phyloP scores from a whole-genome alignment of 2,888 invertebrate species.

The Blastobasis lacticolella region DNA sequence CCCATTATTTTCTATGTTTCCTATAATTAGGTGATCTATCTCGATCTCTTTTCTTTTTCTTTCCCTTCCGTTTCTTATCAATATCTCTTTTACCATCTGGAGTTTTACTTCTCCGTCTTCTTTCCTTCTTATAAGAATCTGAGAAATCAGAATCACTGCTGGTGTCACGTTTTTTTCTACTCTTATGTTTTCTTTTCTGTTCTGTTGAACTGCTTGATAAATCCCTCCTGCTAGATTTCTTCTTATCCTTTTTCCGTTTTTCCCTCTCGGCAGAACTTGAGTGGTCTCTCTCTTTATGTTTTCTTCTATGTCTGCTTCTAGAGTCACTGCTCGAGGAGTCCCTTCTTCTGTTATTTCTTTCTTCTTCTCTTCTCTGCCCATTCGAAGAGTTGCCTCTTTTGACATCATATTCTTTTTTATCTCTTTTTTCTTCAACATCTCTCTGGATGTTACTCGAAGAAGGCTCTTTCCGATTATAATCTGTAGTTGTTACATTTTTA shows the following conservation, averaged over 20 bases:
- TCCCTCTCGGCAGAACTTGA: constrained; percentile 15
- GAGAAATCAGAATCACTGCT: constrained; percentile 33
- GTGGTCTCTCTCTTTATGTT: constrained; percentile 19
- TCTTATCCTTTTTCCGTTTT: not conserved
- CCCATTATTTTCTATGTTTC: constrained; percentile 59
- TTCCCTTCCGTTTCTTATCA: constrained; percentile 74
- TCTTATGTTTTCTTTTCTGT: constrained; percentile 25
- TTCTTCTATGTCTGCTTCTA: not conserved
- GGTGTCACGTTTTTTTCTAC: constrained; percentile 25
- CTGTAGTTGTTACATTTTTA: constrained; percentile 27
- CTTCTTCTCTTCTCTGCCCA: constrained; percentile 5
- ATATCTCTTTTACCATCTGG: constrained; percentile 62
- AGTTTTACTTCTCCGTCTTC: constrained; percentile 47
- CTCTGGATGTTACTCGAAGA: constrained; percentile 20
- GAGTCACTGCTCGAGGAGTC: constrained; percentile 25
- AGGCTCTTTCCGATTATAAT: too few relatives aligned
- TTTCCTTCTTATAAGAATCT: constrained; percentile 27
- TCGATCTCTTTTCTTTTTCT: constrained; percentile 69
- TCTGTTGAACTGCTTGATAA: constrained; percentile 16
- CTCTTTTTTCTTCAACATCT: constrained; percentile 16
- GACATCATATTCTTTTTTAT: not conserved
- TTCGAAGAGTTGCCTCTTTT: not conserved
- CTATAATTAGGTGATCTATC: constrained; percentile 67
- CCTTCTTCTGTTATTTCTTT: constrained; percentile 18
- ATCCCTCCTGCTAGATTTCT: constrained; percentile 9